Conservation (phyloP, 2,113 vertebrate species). For the Miniopterus natalensis region DNA sequence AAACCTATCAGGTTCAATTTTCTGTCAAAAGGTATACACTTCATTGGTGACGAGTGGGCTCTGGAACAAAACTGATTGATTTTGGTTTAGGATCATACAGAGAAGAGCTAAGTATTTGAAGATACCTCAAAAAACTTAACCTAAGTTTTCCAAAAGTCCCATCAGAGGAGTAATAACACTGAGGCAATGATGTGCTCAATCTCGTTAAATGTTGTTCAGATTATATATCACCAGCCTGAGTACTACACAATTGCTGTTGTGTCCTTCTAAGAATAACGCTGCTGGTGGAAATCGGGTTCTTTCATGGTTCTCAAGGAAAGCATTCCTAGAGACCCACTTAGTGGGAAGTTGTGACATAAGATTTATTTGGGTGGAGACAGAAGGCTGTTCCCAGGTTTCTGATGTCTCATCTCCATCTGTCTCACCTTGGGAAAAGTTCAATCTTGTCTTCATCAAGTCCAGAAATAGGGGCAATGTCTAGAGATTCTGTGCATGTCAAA, state of each 20-base stretch:
- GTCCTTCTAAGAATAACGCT: not conserved
- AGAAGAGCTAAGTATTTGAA: not conserved
- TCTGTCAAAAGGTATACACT: not conserved
- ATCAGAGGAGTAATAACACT: not conserved
- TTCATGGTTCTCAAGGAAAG: too few species aligned
- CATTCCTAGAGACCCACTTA: too few species aligned
- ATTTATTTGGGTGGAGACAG: too few species aligned
- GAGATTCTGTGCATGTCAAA: too few species aligned
- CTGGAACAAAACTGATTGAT: not conserved
- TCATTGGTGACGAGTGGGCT: not conserved
- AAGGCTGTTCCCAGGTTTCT: too few species aligned
- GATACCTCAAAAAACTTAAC: constrained; percentile 20
- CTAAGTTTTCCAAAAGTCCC: not conserved
- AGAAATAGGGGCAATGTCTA: too few species aligned
- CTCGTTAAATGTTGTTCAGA: not conserved
- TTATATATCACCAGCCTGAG: not conserved
- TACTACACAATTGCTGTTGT: not conserved
- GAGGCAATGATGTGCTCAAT: not conserved
- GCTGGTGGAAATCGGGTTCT: too few species aligned
- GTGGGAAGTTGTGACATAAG: too few species aligned
- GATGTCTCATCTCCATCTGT: too few species aligned
- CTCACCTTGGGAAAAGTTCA: too few species aligned
- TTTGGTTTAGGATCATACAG: not conserved
- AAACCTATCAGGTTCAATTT: not conserved
- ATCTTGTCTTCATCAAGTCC: too few species aligned